Percentiles rank a stretch among this genome's conserved stretches.
Conservation (phyloP, 2,888 invertebrate species). For the Athetis lepigone region DNA sequence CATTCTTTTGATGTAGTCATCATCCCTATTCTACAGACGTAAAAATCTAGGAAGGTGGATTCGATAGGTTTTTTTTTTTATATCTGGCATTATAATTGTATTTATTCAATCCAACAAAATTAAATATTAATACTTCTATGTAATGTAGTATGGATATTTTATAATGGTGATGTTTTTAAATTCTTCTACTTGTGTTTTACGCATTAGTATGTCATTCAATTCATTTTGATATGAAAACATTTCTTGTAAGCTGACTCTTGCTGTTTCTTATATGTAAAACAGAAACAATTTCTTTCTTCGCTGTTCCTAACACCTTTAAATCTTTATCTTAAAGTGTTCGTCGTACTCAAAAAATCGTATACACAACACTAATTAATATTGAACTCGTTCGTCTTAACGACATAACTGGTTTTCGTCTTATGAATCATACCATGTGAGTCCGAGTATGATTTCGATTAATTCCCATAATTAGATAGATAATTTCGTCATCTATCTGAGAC, state of each 20-base stretch:
- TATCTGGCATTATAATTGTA: background rate
- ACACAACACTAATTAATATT: slow-evolving; percentile 13
- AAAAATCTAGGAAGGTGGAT: no score
- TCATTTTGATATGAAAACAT: no score
- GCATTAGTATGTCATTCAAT: background rate
- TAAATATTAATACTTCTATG: background rate
- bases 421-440: slow-evolving; percentile 27
- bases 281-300: no score
- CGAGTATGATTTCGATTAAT: slow-evolving; percentile 21
- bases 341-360: background rate
- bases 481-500: slow-evolving; percentile 7
- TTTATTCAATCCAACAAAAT: background rate
- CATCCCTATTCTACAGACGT: no score
- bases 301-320: no score
- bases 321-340: slow-evolving; percentile 1
- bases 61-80: no score
- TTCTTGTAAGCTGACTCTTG: no score
- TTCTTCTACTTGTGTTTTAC: no score
- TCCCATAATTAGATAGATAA: slow-evolving; percentile 6
- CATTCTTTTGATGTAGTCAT: no score
- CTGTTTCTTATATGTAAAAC: no score
- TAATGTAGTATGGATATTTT: background rate
- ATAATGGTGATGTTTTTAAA: no score
- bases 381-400: slow-evolving; percentile 11
- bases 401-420: slow-evolving; percentile 36